Evolutionary conservation across 2,888 invertebrate genomes (phyloP), one percentile per base, ranked within the genome.

Genomic region (Apocheima hispidaria): DNA sequence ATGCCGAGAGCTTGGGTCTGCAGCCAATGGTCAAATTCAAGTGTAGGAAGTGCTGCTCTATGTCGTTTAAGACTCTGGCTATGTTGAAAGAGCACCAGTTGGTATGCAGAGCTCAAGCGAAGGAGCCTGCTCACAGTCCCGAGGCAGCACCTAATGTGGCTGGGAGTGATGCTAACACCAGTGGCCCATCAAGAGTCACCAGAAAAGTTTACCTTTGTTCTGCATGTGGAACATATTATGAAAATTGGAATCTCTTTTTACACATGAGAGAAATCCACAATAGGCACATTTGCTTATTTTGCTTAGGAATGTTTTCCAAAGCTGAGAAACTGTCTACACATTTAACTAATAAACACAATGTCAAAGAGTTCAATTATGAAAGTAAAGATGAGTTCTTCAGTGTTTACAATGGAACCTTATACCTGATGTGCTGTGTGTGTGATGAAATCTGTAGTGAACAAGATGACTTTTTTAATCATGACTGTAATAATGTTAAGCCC

Each of bases 231-330:
- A 96, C 96, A 10, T 97, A 97, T 78, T 97, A 96, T 88, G 96
- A 97, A 85, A 96, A 96, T 76, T 97, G 97, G 96, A 96, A 97
- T 87, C 93, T 97, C 62, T 97, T 97, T 81, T 86, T 96, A 44
- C 97, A 97, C 75, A 97, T 97, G 95, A 94, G 96, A 54, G 96
- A 97, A 78, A 94, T 95, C 60, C 97, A 98, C 83, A 95, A 95
- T 73, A 94, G 96, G 54, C 96, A 96, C 79, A 96, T 97, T 72
- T 98, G 97, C 82, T 89, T 97, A 52, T 96, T 96, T 86, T 97
- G 97, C 82, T 93, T 97, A 66, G 96, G 96, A 50, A 95, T 97
- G 94, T 97, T 97, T 88, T 95, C 96, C 30, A 95, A 95, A 74
- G 95, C 96, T 7, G 96, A 97, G 74, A 96, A 96, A 77, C 87